A percentile compares a stretch with the other conserved stretches of the same genome.
Evolutionary conservation across 2,888 invertebrate species (phyloP).

Genomic region (Tortrix viridana): DNA sequence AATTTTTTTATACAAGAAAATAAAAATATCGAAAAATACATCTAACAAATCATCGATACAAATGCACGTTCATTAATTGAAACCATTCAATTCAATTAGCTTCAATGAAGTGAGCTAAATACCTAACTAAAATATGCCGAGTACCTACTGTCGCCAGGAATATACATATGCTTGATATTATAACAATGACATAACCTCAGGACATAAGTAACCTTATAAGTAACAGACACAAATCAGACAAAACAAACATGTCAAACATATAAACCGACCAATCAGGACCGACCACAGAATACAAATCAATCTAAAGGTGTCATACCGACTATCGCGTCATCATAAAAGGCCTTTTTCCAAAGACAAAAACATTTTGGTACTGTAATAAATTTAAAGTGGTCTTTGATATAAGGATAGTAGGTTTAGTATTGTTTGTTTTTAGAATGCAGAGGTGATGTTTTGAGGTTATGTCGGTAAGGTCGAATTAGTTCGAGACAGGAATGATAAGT

Average conservation of each 20-base stretch:
- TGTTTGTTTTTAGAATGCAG: slow-evolving; percentile 12
- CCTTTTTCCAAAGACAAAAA: slow-evolving; percentile 31
- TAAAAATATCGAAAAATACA: no score
- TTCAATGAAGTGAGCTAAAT: no score
- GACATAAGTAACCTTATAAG: no score
- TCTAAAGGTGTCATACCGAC: slow-evolving; percentile 35
- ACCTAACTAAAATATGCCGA: not conserved
- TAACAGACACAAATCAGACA: slow-evolving; percentile 39
- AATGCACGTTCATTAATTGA: no score
- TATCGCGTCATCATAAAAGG: slow-evolving; percentile 35
- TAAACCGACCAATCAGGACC: slow-evolving; percentile 32
- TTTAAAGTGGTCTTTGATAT: not conserved
- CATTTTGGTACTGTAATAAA: not conserved
- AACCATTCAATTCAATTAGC: no score
- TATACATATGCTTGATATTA: no score
- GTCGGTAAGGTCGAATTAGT: slow-evolving; percentile 63
- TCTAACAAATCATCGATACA: no score
- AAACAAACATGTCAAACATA: slow-evolving; percentile 40
- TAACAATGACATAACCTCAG: slow-evolving; percentile 31
- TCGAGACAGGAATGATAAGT: slow-evolving; percentile 68
- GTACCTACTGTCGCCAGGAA: not conserved
- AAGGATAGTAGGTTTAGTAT: not conserved
- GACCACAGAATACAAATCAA: slow-evolving; percentile 35
- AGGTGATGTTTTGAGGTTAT: slow-evolving; percentile 41
- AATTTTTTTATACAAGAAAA: no score